Evolutionary conservation across 2,113 vertebrate genomes (phyloP), one percentile per base, ranked within the genome.

Genomic region (Anthoscopus minutus): DNA sequence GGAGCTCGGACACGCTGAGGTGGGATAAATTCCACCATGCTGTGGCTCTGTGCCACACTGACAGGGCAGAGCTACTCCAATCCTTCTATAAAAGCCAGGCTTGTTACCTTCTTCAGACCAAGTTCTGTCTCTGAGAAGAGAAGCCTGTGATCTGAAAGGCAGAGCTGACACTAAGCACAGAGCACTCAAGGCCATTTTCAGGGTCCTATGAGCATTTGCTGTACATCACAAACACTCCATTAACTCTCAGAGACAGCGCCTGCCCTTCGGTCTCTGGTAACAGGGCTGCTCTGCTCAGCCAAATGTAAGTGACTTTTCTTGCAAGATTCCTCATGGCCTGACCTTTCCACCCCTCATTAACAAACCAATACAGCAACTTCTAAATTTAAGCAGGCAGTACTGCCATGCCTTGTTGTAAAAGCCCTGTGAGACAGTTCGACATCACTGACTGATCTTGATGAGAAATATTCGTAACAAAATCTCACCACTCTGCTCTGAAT

Each of bases 1-100:
- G 21, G 40, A 51, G 10, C 13, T 69, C 58, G 50, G 37, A 28
- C 40, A 82, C 54, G 54, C 45, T 45, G 50, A 47, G 25, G 38
- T 47, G 42, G 42, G 60, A 73, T 17, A 51, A 2, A 4, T 33
- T 61, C 40, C 50, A 56, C 37, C 15, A 89, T 31, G 20, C 21
- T 1, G 0, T 6, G n/a, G 45, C n/a, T 71, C 53, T 56, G 18
- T 28, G 40, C 48, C 58, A 69, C 1, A 1, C 7, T 48, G 37
- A 65, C 48, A 53, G 7, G 28, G 24, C 35, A 71, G 23, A 25
- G 33, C 33, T 89, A 18, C 45, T 44, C 65, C 9, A 30, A n/a
- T 24, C 44, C 37, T 40, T 78, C 81, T 35, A 17, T 6, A 79
- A 74, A 54, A 71, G 13, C 21, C 35, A 67, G 44, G n/a, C 20